Evolutionary conservation across 1,140 invertebrate species (phyloP).

Genomic region (Ceratitis capitata): DNA sequence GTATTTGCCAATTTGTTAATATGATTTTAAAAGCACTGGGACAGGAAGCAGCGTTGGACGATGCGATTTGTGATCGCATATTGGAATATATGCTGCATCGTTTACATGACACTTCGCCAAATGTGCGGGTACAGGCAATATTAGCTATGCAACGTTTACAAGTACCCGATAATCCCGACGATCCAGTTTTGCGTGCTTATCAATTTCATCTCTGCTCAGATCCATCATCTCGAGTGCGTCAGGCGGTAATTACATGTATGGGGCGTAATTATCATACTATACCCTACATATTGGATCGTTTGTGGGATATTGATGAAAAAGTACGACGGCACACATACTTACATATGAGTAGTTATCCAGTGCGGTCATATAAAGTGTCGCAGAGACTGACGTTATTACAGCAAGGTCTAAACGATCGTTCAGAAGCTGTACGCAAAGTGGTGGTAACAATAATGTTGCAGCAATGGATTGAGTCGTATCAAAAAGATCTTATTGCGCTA

Average conservation of each 20-base stretch:
- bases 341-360: conserved; percentile 75
- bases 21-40: conserved; percentile 78
- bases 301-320: conserved; percentile 78
- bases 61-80: conserved; percentile 79
- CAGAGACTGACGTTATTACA: conserved; percentile 74
- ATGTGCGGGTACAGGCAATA: conserved; percentile 81
- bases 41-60: conserved; percentile 80
- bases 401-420: conserved; percentile 74
- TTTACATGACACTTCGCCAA: conserved; percentile 68
- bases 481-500: conserved; percentile 72
- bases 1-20: conserved; percentile 80
- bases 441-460: conserved; percentile 69
- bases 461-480: conserved; percentile 73
- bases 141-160: conserved; percentile 82
- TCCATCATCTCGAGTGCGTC: conserved; percentile 77
- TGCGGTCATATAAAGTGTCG: conserved; percentile 74
- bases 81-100: conserved; percentile 76
- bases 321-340: conserved; percentile 80
- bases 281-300: conserved; percentile 74
- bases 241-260: conserved; percentile 74
- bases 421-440: conserved; percentile 67
- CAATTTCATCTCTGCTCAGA: conserved; percentile 81
- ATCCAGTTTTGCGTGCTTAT: conserved; percentile 81
- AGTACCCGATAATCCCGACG: conserved; percentile 78
- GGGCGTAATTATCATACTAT: conserved; percentile 75